Percentiles rank a stretch among this genome's conserved stretches.
Evolutionary conservation across 1,140 invertebrate species (phyloP).

Genomic region (Solenopsis invicta): DNA sequence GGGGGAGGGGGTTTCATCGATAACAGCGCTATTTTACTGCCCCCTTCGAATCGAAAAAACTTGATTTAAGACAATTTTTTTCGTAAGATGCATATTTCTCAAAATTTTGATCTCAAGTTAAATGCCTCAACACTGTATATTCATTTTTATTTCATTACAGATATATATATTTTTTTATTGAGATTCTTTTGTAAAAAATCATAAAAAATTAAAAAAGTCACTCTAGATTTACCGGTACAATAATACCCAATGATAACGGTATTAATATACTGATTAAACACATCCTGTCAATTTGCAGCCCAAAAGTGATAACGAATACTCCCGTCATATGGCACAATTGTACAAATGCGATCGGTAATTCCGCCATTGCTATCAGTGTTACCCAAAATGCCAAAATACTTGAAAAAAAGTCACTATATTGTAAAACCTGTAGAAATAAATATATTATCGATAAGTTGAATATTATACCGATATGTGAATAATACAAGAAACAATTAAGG

Average conservation of each 20-base stretch:
- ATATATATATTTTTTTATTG: too few relatives aligned
- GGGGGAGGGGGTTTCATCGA: too few relatives aligned
- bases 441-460: conserved; percentile 26
- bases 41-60: too few relatives aligned
- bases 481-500: too few relatives aligned
- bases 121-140: too few relatives aligned
- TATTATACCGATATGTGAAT: too few relatives aligned
- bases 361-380: conserved; percentile 94
- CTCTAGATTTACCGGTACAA: conserved; percentile 83
- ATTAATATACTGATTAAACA: conserved; percentile 88
- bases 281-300: conserved; percentile 89
- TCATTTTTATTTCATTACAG: too few relatives aligned
- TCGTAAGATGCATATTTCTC: too few relatives aligned
- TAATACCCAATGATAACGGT: conserved; percentile 87
- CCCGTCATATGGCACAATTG: conserved; percentile 93
- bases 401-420: conserved; percentile 97
- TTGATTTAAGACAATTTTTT: too few relatives aligned
- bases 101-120: too few relatives aligned
- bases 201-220: neutral
- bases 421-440: conserved; percentile 88
- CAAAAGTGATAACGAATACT: conserved; percentile 92
- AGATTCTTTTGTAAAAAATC: too few relatives aligned
- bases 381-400: conserved; percentile 96
- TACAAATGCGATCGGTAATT: conserved; percentile 89
- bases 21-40: too few relatives aligned